Evolutionary conservation across 2,113 vertebrate species (phyloP).

Genomic region (Gymnobelideus leadbeateri): DNA sequence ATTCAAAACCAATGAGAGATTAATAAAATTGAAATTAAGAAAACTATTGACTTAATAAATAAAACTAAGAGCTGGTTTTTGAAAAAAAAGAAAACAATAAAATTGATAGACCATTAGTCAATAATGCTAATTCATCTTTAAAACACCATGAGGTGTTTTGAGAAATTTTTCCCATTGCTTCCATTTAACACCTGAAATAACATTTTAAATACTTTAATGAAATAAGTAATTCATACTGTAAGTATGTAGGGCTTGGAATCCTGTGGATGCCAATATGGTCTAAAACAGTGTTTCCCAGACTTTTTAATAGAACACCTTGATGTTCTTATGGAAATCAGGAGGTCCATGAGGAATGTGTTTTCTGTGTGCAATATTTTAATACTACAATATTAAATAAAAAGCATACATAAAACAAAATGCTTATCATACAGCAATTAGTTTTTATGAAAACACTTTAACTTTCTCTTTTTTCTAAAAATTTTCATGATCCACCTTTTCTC

Average conservation of each 20-base stretch:
- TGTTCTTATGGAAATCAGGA: background rate
- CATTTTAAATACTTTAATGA: conserved; percentile 29
- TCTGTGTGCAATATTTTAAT: background rate
- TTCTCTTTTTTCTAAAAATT: background rate
- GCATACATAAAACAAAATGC: background rate
- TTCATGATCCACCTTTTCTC: background rate
- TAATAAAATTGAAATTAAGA: too few species aligned
- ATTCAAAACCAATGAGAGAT: too few species aligned
- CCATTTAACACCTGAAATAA: conserved; percentile 44
- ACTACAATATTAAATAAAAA: background rate
- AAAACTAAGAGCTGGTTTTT: too few species aligned
- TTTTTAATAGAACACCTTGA: background rate
- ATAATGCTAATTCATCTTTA: conserved; percentile 46
- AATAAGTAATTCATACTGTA: background rate
- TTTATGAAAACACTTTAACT: background rate
- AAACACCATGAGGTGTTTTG: conserved; percentile 33
- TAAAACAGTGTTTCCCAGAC: background rate
- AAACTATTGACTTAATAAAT: too few species aligned
- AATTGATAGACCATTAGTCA: too few species aligned
- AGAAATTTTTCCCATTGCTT: conserved; percentile 19
- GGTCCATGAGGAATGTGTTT: background rate
- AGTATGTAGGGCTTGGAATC: background rate
- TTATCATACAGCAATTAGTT: background rate
- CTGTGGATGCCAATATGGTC: background rate
- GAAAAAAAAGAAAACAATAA: too few species aligned